Percentiles rank a stretch among this genome's conserved stretches.
Conservation (phyloP, 2,797 vertebrate species). For the Distichodus sexfasciatus region DNA sequence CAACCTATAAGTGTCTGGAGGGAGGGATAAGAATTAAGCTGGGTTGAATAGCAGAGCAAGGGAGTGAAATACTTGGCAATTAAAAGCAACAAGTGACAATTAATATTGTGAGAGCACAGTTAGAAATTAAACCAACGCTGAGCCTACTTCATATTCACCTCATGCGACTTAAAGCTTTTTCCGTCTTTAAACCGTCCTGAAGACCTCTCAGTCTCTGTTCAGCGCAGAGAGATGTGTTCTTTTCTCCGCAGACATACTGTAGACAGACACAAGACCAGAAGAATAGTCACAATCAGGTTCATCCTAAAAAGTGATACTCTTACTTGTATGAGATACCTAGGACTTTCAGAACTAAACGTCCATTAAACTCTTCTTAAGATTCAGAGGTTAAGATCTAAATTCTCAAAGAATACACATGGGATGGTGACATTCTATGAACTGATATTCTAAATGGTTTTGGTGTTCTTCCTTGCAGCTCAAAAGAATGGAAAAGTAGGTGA, state of each 20-base stretch:
- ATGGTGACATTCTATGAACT: too few relatives aligned
- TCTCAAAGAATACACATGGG: too few relatives aligned
- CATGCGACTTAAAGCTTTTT: conserved; percentile 38
- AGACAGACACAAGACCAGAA: conserved; percentile 3
- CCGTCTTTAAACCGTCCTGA: conserved; percentile 42
- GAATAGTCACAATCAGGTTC: conserved; percentile 13
- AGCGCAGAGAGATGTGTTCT: conserved; percentile 34
- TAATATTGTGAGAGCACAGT: conserved; percentile 48
- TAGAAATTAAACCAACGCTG: conserved; percentile 41
- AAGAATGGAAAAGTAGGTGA: too few relatives aligned
- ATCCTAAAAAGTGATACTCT: background rate
- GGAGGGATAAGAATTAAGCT: conserved; percentile 38
- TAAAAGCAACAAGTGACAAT: conserved; percentile 52
- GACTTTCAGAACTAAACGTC: background rate
- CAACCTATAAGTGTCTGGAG: conserved; percentile 79
- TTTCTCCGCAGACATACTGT: conserved; percentile 27
- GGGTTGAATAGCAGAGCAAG: conserved; percentile 40
- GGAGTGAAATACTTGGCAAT: conserved; percentile 77
- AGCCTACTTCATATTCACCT: conserved; percentile 44
- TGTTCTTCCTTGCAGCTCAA: too few relatives aligned
- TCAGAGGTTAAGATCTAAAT: too few relatives aligned
- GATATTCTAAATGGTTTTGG: too few relatives aligned
- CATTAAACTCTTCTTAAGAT: too few relatives aligned
- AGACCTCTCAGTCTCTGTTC: conserved; percentile 44
- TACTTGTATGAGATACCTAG: conserved; percentile 8